Evolutionary conservation across 2,113 vertebrate species (phyloP), one percentile per base, ranked within the genome.

Genomic region (Poeciliopsis turrubarensis): DNA sequence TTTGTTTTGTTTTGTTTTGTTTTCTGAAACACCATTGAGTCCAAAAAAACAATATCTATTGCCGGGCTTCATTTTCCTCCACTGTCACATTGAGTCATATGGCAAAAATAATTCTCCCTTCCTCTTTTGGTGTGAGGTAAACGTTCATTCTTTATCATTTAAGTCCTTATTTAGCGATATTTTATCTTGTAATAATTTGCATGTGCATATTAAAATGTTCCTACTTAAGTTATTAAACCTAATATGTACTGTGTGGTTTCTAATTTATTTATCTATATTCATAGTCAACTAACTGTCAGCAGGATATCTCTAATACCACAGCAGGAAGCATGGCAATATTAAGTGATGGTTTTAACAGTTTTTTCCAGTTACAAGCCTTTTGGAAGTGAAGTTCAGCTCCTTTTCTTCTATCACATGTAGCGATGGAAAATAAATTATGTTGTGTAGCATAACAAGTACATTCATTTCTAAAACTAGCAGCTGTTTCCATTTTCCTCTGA

Each of bases 361-460:
- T 15, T 41, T 41, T 15, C 13, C 39, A 41, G 15, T 41, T 3
- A 41, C 11, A 41, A 41, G 4, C 39, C 4, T 9, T n/a, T 9
- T 57, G 3, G 22, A 57, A 57, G 22, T n/a, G 17, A 54, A 54
- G 22, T 22, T 39, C 25, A 39, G 1, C 64, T 37, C 39, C 32
- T 44, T 39, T 65, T 71, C 31, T 25, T 14, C 39, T 34, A 32
- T 44, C 57, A 7, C 51, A 2, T 32, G 39, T 25, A 27, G 44
- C 65, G 37, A 77, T 62, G 14, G 13, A 44, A 78, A 26, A 30
- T 19, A 70, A 57, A 62, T 31, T 3, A 57, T n/a, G 37, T 80
- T 34, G 44, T 7, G 51, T 54, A 60, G 8, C 4, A 14, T 10
- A 63, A 63, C 15, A 22, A 25, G 25, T 5, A 19, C 11, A 70